These are phyloP conservation scores for Brenthis hecate DNA, from an alignment of 2,888 invertebrate species.

Conservation along the genomic window DNA sequence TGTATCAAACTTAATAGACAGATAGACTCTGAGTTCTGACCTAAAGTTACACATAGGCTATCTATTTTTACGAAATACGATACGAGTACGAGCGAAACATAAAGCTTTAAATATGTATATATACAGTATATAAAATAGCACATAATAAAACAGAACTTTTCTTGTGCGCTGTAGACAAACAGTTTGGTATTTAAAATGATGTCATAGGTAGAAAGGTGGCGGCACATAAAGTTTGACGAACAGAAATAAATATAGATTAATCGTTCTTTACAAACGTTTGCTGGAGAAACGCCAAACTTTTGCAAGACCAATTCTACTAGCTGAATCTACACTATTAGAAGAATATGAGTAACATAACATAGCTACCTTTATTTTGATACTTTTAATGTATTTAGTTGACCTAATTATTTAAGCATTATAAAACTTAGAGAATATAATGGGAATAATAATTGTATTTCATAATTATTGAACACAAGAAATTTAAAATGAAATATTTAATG, in stretches of 20 bases:
- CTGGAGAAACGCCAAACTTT: conserved; percentile 66
- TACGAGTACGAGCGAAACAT: no score
- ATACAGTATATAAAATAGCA: not conserved
- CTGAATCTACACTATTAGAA: not conserved
- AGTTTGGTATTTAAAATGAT: conserved; percentile 23
- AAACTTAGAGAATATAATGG: no score
- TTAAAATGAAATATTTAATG: no score
- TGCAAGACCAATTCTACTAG: conserved; percentile 19
- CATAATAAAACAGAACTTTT: conserved; percentile 4
- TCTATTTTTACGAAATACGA: no score
- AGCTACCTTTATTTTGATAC: no score
- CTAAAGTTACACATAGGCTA: no score
- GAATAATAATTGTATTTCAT: no score
- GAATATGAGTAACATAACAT: not conserved
- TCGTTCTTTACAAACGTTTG: conserved; percentile 67
- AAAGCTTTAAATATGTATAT: not conserved
- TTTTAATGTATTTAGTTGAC: no score
- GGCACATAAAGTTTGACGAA: conserved; percentile 35
- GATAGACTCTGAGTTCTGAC: no score
- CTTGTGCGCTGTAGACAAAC: conserved; percentile 4
- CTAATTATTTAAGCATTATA: no score
- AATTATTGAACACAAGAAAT: no score
- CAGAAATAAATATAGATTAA: conserved; percentile 61
- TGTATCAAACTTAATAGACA: no score
- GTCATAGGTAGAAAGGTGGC: conserved; percentile 43